phyloP scores from a whole-genome alignment of 1,140 invertebrate genomes.

The Rhynchophorus ferrugineus region DNA sequence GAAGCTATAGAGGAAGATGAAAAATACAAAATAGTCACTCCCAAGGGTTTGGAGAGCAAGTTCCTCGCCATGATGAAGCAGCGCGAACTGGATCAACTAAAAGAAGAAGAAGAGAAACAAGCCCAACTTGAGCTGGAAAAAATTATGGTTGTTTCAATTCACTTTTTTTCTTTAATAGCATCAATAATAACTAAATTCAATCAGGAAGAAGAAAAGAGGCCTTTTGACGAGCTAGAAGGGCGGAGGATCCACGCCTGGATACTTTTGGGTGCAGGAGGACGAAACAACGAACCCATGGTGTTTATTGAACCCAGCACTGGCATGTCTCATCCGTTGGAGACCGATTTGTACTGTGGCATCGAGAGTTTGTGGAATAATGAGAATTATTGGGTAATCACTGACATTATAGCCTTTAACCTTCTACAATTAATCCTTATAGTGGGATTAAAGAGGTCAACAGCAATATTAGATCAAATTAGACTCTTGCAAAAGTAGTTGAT shows the following conservation, averaged over 20 bases:
- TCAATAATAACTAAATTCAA: neutral
- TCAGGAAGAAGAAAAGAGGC: constrained; percentile 62
- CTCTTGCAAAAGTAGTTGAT: no score
- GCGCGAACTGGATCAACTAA: constrained; percentile 47
- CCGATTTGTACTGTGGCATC: constrained; percentile 62
- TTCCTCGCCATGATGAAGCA: constrained; percentile 50
- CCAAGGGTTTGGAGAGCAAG: constrained; percentile 57
- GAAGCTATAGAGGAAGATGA: constrained; percentile 32
- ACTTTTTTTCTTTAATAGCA: neutral
- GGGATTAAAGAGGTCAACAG: no score
- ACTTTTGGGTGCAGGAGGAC: constrained; percentile 50
- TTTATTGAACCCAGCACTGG: constrained; percentile 83
- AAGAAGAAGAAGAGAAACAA: constrained; percentile 32
- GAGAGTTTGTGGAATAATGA: constrained; percentile 80
- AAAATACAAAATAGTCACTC: constrained; percentile 52
- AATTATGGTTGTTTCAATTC: constrained; percentile 36
- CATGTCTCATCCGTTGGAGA: constrained; percentile 47
- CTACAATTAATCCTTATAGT: no score
- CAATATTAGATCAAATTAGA: no score
- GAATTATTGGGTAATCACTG: constrained; percentile 84
- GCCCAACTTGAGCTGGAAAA: constrained; percentile 42
- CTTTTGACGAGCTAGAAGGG: constrained; percentile 62
- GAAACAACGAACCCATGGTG: constrained; percentile 54
- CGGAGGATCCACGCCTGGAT: constrained; percentile 81
- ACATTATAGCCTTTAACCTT: no score